These are phyloP conservation scores for Monomorium pharaonis DNA, from an alignment of 1,140 invertebrate genomes.

Conservation along the genomic window DNA sequence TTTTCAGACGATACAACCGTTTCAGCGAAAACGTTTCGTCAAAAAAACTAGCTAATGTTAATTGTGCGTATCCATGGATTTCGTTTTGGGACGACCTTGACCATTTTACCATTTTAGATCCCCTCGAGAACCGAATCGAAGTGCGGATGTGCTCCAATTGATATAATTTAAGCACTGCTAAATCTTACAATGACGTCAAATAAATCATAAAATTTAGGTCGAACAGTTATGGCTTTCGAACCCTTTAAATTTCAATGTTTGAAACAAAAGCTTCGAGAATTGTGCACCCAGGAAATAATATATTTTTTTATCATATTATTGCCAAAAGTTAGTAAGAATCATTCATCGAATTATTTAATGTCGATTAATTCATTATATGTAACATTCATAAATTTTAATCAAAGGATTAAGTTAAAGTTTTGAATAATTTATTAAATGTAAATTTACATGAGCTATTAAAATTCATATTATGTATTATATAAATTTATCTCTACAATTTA, in stretches of 20 bases:
- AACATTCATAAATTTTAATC: neutral
- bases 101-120: constrained; percentile 56
- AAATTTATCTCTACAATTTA: neutral
- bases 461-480: neutral
- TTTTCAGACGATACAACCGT: constrained; percentile 58
- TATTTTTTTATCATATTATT: neutral
- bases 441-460: neutral
- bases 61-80: neutral
- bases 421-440: neutral
- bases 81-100: constrained; percentile 41
- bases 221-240: neutral
- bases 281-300: neutral
- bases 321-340: neutral
- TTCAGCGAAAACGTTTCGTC: neutral
- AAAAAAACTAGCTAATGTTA: neutral
- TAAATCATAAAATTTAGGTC: constrained; percentile 9
- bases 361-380: neutral
- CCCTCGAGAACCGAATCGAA: constrained; percentile 39
- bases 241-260: neutral
- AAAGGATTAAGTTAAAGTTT: neutral
- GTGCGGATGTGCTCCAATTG: constrained; percentile 46
- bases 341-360: neutral
- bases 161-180: constrained; percentile 18
- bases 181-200: neutral
- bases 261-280: neutral